Conservation (phyloP, 2,888 invertebrate genomes). For the Lapara coniferarum region DNA sequence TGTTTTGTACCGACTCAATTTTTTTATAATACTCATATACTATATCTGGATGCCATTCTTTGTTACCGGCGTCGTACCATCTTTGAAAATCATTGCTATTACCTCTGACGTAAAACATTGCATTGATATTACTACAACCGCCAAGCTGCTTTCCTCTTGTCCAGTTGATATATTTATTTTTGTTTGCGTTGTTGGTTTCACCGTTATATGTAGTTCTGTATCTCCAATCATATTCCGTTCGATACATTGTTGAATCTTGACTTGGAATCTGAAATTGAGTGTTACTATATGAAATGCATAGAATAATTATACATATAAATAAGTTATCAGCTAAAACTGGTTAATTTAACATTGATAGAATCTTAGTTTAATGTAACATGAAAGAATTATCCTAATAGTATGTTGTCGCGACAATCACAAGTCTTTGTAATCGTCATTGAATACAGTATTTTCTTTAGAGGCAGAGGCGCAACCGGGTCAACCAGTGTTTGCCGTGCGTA, state of each 20-base stretch:
- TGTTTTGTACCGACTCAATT: slow-evolving; percentile 70
- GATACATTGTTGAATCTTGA: slow-evolving; percentile 36
- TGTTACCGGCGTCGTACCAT: slow-evolving; percentile 81
- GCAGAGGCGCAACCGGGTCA: too few species aligned
- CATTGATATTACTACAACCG: slow-evolving; percentile 82
- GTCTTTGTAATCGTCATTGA: too few species aligned
- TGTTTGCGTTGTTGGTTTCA: slow-evolving; percentile 86
- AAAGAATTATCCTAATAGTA: too few species aligned
- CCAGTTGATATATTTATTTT: slow-evolving; percentile 67
- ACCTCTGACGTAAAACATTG: slow-evolving; percentile 83
- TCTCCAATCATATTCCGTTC: slow-evolving; percentile 88
- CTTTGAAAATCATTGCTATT: slow-evolving; percentile 73
- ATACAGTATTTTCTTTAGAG: too few species aligned
- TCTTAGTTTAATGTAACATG: too few species aligned
- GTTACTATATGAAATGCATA: neutral
- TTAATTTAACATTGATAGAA: too few species aligned
- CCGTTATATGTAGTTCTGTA: slow-evolving; percentile 91
- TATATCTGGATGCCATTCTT: slow-evolving; percentile 81
- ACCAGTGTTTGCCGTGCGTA: too few species aligned
- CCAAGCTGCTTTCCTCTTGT: slow-evolving; percentile 86
- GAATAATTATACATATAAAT: too few species aligned
- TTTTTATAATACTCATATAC: slow-evolving; percentile 78
- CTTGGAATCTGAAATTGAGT: slow-evolving; percentile 48
- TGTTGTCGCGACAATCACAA: too few species aligned
- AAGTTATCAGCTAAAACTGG: too few species aligned